These are phyloP conservation scores for Notolabrus celidotus DNA, from an alignment of 2,797 vertebrate species.

Conservation along the genomic window DNA sequence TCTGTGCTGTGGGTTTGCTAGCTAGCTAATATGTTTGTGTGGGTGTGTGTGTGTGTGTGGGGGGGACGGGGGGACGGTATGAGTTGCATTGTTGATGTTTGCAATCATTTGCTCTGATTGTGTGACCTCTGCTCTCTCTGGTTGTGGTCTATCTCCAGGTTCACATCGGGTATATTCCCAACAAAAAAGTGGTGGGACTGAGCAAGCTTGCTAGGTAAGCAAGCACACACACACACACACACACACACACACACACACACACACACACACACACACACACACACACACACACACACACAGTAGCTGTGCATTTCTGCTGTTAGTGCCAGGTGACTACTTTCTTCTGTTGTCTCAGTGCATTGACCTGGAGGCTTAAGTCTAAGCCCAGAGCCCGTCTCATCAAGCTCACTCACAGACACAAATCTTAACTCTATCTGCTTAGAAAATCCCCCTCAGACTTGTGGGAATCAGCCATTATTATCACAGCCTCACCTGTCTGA, in stretches of 20 bases:
- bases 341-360: constrained; percentile 84
- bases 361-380: constrained; percentile 85
- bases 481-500: constrained; percentile 68
- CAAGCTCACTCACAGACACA: constrained; percentile 67
- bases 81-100: not conserved
- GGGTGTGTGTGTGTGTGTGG: too few species aligned
- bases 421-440: constrained; percentile 69
- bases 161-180: constrained; percentile 87
- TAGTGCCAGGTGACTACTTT: constrained; percentile 76
- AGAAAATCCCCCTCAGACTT: constrained; percentile 79
- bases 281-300: constrained; percentile 33
- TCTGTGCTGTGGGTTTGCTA: not conserved
- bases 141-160: constrained; percentile 72
- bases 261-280: not conserved
- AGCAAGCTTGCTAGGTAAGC: constrained; percentile 86
- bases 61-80: too few species aligned
- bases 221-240: constrained; percentile 10
- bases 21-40: not conserved
- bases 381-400: constrained; percentile 74
- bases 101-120: constrained; percentile 5
- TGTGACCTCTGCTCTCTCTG: constrained; percentile 11
- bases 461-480: constrained; percentile 76
- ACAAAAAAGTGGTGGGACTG: constrained; percentile 87
- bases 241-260: too few species aligned
- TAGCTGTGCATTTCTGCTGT: constrained; percentile 61